phyloP scores from a whole-genome alignment of 2,113 vertebrate species.

The Psilopsiagon aymara region DNA sequence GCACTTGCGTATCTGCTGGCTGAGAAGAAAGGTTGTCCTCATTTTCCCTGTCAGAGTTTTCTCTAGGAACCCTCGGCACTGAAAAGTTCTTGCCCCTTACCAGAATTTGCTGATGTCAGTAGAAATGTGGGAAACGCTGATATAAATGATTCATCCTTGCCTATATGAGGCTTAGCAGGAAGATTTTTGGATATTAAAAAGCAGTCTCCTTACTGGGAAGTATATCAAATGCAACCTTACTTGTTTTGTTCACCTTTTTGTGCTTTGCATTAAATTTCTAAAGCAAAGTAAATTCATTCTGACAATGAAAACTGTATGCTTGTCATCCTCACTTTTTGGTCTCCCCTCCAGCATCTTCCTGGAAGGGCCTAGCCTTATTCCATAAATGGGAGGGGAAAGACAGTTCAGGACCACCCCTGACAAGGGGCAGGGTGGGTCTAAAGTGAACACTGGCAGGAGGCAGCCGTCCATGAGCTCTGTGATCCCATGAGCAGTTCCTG shows the following conservation, averaged over 20 bases:
- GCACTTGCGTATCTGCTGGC: too few relatives aligned
- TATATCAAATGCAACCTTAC: not conserved
- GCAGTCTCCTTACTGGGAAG: not conserved
- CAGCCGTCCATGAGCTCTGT: accelerated
- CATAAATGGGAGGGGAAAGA: not conserved
- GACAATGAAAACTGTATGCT: not conserved
- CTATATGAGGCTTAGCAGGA: not conserved
- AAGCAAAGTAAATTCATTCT: not conserved
- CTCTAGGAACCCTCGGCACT: not conserved
- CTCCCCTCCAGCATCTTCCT: not conserved
- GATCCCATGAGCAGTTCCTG: not conserved
- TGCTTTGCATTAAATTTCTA: not conserved
- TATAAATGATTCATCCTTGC: not conserved
- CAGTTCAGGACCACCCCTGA: not conserved
- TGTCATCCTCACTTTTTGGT: not conserved
- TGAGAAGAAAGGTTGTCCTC: not conserved
- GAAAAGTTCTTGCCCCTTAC: not conserved
- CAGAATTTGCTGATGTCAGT: not conserved
- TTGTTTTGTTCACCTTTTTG: not conserved
- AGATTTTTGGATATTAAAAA: not conserved
- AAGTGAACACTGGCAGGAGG: not conserved
- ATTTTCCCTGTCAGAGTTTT: not conserved
- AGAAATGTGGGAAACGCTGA: not conserved
- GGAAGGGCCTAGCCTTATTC: not conserved
- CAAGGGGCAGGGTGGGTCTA: not conserved